Percentiles rank a stretch among this genome's conserved stretches.
Conservation (phyloP, 1,140 invertebrate species). For the Philopotamus ludificatus region DNA sequence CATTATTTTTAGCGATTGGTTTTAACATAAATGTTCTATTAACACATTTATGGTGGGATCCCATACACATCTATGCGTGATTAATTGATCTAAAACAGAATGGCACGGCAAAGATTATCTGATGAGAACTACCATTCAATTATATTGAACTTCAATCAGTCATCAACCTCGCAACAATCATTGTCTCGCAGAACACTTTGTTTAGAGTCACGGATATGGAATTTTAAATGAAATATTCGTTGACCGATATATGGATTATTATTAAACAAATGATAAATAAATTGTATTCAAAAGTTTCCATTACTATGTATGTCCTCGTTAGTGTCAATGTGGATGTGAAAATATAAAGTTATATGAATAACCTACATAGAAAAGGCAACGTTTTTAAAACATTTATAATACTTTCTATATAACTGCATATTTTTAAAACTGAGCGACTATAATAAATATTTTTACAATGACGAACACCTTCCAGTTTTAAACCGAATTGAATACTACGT, state of each 20-base stretch:
- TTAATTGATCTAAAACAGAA: background rate
- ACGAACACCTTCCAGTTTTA: no score
- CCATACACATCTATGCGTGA: background rate
- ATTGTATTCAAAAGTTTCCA: background rate
- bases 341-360: background rate
- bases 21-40: background rate
- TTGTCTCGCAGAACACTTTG: background rate
- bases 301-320: no score
- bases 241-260: no score
- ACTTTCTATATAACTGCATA: background rate
- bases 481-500: no score
- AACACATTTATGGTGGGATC: background rate
- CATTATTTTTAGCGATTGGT: no score
- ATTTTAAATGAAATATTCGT: no score
- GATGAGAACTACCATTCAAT: background rate
- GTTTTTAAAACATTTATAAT: background rate
- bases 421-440: slow-evolving; percentile 3
- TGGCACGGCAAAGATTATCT: background rate
- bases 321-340: no score
- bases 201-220: background rate
- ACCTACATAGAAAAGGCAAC: background rate
- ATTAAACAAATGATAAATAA: background rate
- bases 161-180: background rate
- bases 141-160: background rate
- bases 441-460: no score